Evolutionary conservation across 2,113 vertebrate genomes (phyloP).

Genomic region (Heterocephalus glaber): DNA sequence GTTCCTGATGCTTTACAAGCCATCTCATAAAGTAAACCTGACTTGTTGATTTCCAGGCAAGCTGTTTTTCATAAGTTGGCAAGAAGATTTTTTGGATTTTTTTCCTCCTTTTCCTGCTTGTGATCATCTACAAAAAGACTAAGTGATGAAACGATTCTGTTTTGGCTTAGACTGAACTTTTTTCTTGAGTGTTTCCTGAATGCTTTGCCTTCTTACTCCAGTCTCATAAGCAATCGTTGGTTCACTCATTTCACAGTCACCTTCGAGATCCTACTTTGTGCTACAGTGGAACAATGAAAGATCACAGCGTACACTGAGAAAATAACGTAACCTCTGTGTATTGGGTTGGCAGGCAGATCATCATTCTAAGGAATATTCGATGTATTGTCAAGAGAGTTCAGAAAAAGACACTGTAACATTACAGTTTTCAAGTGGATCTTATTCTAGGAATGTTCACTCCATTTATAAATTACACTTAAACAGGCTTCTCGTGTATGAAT

Average conservation of each 20-base stretch:
- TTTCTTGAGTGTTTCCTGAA: background rate
- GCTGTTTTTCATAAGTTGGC: background rate
- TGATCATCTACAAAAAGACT: background rate
- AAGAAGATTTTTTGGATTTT: background rate
- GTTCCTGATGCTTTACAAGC: background rate
- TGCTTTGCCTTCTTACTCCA: background rate
- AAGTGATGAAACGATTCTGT: background rate
- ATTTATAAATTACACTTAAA: background rate
- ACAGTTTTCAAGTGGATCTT: background rate
- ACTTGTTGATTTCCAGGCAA: background rate
- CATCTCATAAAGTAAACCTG: background rate
- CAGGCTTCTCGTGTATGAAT: background rate
- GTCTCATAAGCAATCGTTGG: background rate
- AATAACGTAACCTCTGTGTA: background rate
- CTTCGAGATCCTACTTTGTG: background rate
- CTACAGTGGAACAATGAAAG: background rate
- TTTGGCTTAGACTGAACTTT: background rate
- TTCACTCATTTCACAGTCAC: background rate
- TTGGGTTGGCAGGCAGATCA: background rate
- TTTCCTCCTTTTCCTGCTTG: background rate
- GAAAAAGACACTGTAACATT: background rate
- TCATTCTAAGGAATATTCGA: background rate
- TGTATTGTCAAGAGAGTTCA: background rate
- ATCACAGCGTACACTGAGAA: background rate
- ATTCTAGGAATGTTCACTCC: slow-evolving; percentile 9